Evolutionary conservation across 1,140 invertebrate species (phyloP), one percentile per base, ranked within the genome.

Genomic region (Colletes latitarsis): DNA sequence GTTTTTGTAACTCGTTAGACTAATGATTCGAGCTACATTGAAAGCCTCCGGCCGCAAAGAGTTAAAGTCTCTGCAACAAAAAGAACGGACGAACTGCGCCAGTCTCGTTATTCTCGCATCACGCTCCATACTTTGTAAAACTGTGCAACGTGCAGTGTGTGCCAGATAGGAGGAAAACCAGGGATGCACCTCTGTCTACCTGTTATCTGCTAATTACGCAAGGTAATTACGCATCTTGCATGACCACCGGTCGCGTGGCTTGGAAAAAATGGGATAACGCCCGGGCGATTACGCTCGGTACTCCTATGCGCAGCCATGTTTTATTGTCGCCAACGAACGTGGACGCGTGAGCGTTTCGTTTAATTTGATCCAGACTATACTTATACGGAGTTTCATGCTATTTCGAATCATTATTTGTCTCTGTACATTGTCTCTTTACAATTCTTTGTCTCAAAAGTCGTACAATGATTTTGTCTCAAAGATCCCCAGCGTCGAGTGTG

Each of bases 151-250:
- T 57, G 55, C 43, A 21, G 39, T 41, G 55, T 46, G 58, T 60
- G 21, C 43, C 17, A 41, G 58, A 81, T 70, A 68, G 43, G n/a
- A 53, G 55, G 30, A 63, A 81, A 76, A 76, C 52, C 58, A 21
- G 52, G 41, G n/a, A 15, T 60, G 62, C 12, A 49, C 53, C 39
- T 67, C 63, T 55, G 76, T 69, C 74, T 76, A 62, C 81, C 84
- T 71, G 82, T 83, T 82, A 86, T 83, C 81, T 80, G 76, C 66
- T 86, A 86, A 85, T 85, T 86, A 83, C 81, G 64, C 69, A 58
- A 55, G 68, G 77, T 80, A 83, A 86, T 86, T 85, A 85, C 81
- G 84, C 82, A 82, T 85, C 83, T 78, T 57, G 84, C 74, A 71
- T 53, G 73, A 74, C 49, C 67, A 70, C 39, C 10, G 21, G n/a